Conservation (phyloP, 1,140 invertebrate genomes). For the Drosophila mauritiana region DNA sequence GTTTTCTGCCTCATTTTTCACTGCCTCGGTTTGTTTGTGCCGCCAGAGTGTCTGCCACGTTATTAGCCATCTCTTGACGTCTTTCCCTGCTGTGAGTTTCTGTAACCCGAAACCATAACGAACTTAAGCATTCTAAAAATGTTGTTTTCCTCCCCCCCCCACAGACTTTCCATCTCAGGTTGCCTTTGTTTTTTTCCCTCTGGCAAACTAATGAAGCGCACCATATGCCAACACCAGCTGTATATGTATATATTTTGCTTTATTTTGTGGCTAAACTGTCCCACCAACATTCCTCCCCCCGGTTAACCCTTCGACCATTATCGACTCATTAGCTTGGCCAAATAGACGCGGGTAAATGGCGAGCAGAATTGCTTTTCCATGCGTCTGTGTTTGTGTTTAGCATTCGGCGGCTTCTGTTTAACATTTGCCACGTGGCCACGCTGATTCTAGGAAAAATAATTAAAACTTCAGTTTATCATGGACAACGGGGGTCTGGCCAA, state of each 20-base stretch:
- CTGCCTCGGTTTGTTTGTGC: conserved; percentile 43
- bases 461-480: conserved; percentile 34
- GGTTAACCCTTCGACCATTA: conserved; percentile 8
- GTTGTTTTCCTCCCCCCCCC: conserved; percentile 7
- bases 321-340: conserved; percentile 74
- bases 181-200: conserved; percentile 44
- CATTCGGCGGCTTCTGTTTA: conserved; percentile 43
- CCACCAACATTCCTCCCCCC: conserved; percentile 6
- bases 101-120: conserved; percentile 71
- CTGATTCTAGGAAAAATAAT: conserved; percentile 34
- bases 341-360: conserved; percentile 54
- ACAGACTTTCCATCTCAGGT: conserved; percentile 16
- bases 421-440: conserved; percentile 42
- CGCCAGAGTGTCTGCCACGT: conserved; percentile 45
- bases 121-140: conserved; percentile 57
- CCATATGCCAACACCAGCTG: conserved; percentile 43
- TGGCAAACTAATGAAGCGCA: conserved; percentile 62
- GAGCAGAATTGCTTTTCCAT: conserved; percentile 43
- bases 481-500: background rate
- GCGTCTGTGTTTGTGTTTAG: conserved; percentile 12
- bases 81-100: conserved; percentile 5
- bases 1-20: conserved; percentile 19
- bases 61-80: conserved; percentile 23
- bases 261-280: conserved; percentile 44
- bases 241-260: conserved; percentile 36